A percentile compares a stretch with the other conserved stretches of the same genome.
Evolutionary conservation across 2,797 vertebrate genomes (phyloP).

Genomic region (Melanotaenia nigrans): DNA sequence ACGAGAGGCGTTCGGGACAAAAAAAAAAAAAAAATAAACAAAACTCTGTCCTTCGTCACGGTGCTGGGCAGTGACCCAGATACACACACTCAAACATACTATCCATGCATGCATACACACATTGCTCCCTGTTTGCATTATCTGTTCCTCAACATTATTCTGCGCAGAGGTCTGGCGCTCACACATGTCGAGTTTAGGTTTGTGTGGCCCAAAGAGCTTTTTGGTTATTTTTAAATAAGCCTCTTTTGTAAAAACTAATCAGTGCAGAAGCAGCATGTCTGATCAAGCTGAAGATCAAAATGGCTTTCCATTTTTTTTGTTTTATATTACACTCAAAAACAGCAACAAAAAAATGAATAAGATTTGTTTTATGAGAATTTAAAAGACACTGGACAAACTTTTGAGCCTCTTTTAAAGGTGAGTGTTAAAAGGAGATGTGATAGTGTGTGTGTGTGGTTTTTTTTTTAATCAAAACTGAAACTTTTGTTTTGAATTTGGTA

Average conservation of each 20-base stretch:
- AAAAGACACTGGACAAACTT: background rate
- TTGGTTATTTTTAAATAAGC: background rate
- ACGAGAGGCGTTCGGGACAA: slow-evolving; percentile 26
- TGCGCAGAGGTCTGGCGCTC: slow-evolving; percentile 16
- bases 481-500: slow-evolving; percentile 28
- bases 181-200: slow-evolving; percentile 26
- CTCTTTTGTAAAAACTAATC: too few relatives aligned
- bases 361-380: background rate
- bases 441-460: slow-evolving; percentile 38
- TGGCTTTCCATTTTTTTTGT: too few relatives aligned
- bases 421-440: slow-evolving; percentile 65
- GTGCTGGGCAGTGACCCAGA: slow-evolving; percentile 57
- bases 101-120: slow-evolving; percentile 40
- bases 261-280: too few relatives aligned
- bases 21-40: slow-evolving; percentile 20
- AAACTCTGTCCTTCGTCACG: slow-evolving; percentile 12
- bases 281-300: too few relatives aligned
- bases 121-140: slow-evolving; percentile 47
- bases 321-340: background rate
- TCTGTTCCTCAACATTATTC: slow-evolving; percentile 22
- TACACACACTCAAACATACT: slow-evolving; percentile 42
- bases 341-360: background rate
- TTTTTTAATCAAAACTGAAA: slow-evolving; percentile 46
- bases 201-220: slow-evolving; percentile 41
- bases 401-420: slow-evolving; percentile 13